phyloP scores from a whole-genome alignment of 2,797 vertebrate species.

The Neosilurus mollespiculum region DNA sequence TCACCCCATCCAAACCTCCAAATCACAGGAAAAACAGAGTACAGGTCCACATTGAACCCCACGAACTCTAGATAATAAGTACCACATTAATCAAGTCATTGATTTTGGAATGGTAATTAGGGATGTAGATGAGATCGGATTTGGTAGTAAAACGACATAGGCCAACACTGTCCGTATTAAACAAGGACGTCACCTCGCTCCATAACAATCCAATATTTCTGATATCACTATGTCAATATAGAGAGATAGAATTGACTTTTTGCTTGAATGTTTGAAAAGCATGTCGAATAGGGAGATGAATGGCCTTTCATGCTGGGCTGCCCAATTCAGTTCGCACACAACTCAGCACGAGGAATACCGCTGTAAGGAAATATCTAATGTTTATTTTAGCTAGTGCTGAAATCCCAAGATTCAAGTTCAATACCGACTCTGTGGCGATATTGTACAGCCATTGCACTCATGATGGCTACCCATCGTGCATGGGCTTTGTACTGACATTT shows the following conservation, averaged over 20 bases:
- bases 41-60: background rate
- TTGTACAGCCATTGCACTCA: constrained; percentile 47
- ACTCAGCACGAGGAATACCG: constrained; percentile 65
- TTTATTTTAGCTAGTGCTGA: constrained; percentile 67
- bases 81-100: constrained; percentile 42
- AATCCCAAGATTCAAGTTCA: constrained; percentile 59
- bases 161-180: constrained; percentile 13
- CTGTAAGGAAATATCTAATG: constrained; percentile 66
- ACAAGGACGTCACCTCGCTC: background rate
- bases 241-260: constrained; percentile 55
- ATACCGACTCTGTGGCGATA: constrained; percentile 58
- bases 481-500: constrained; percentile 54
- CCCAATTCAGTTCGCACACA: constrained; percentile 64
- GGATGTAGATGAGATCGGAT: constrained; percentile 44
- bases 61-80: constrained; percentile 36
- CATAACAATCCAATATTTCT: constrained; percentile 25
- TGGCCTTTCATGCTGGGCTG: constrained; percentile 67
- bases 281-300: constrained; percentile 63
- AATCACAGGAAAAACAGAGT: constrained; percentile 6
- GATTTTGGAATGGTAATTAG: constrained; percentile 49
- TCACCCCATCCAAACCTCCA: constrained; percentile 29
- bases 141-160: constrained; percentile 9
- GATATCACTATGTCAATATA: constrained; percentile 52
- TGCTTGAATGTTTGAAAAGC: constrained; percentile 51
- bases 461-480: constrained; percentile 53